A percentile compares a stretch with the other conserved stretches of the same genome.
Conservation (phyloP, 2,888 invertebrate species). For the Spodoptera exigua region DNA sequence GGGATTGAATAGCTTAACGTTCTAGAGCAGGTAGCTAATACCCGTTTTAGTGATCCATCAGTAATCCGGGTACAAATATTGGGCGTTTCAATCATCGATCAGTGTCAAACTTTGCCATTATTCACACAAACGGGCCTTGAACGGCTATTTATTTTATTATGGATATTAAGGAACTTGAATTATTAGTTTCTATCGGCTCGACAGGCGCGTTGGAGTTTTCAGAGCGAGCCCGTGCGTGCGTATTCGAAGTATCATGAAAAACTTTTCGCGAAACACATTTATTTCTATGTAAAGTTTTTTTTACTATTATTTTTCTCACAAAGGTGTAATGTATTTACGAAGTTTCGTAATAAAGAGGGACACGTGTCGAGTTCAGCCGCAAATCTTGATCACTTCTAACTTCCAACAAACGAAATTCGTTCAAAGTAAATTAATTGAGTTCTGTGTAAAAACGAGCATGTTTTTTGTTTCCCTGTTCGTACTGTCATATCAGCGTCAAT, state of each 20-base stretch:
- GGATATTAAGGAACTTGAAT: constrained; percentile 47
- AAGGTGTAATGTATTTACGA: constrained; percentile 19
- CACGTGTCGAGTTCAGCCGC: constrained; percentile 15
- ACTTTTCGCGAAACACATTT: constrained; percentile 27
- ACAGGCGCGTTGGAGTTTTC: constrained; percentile 12
- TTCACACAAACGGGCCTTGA: constrained; percentile 58
- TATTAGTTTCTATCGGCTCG: constrained; percentile 40
- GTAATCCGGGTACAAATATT: constrained; percentile 53
- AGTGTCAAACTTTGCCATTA: constrained; percentile 68
- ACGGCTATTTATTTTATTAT: constrained; percentile 58
- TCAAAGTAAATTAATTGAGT: constrained; percentile 39
- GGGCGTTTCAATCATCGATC: constrained; percentile 65
- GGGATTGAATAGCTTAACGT: constrained; percentile 18
- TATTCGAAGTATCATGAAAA: constrained; percentile 29
- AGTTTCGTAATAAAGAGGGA: constrained; percentile 26
- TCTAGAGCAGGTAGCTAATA: constrained; percentile 47
- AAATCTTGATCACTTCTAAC: constrained; percentile 20
- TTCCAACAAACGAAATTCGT: constrained; percentile 2
- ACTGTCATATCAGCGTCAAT: constrained; percentile 67
- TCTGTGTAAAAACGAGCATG: constrained; percentile 33
- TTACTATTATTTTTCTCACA: constrained; percentile 16
- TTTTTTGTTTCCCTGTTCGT: constrained; percentile 39
- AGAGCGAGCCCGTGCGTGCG: constrained; percentile 16
- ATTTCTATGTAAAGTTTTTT: constrained; percentile 24
- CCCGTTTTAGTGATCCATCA: constrained; percentile 53